Conservation (phyloP, 2,888 invertebrate species). For the Perdita meconis region DNA sequence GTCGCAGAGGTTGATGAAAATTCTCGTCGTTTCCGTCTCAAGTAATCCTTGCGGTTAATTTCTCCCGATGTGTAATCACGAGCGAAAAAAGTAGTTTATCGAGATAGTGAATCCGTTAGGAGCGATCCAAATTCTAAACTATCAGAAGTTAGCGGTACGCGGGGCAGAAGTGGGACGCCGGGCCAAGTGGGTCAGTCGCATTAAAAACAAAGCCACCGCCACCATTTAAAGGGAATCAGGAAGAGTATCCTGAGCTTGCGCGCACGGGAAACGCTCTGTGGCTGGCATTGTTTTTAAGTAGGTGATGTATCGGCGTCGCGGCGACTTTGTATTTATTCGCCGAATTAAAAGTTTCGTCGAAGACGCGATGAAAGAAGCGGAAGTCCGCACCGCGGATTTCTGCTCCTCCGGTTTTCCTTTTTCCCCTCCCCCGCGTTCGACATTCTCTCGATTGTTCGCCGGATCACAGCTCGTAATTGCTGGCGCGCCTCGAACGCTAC, state of each 20-base stretch:
- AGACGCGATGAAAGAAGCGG: constrained; percentile 46
- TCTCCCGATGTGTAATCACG: too few relatives aligned
- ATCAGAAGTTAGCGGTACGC: constrained; percentile 58
- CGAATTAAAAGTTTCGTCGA: constrained; percentile 58
- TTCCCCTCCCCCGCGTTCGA: too few relatives aligned
- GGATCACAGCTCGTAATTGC: too few relatives aligned
- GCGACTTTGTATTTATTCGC: constrained; percentile 54
- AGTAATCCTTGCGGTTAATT: too few relatives aligned
- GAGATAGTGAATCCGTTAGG: constrained; percentile 57
- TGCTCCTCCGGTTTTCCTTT: too few relatives aligned
- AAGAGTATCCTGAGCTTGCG: constrained; percentile 62
- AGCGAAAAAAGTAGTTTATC: constrained; percentile 28
- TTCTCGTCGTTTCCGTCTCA: too few relatives aligned
- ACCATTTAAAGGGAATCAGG: constrained; percentile 72
- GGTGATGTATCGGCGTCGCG: constrained; percentile 67
- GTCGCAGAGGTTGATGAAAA: too few relatives aligned
- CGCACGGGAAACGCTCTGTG: constrained; percentile 69
- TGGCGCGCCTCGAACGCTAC: too few relatives aligned
- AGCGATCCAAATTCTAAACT: constrained; percentile 61
- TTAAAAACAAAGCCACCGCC: constrained; percentile 73
- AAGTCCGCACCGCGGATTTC: constrained; percentile 1
- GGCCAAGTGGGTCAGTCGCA: constrained; percentile 74
- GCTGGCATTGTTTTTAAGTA: constrained; percentile 71
- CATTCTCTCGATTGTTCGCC: too few relatives aligned
- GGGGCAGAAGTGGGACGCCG: constrained; percentile 64